Conservation (phyloP, 2,797 vertebrate species). For the Cetoscarus ocellatus region DNA sequence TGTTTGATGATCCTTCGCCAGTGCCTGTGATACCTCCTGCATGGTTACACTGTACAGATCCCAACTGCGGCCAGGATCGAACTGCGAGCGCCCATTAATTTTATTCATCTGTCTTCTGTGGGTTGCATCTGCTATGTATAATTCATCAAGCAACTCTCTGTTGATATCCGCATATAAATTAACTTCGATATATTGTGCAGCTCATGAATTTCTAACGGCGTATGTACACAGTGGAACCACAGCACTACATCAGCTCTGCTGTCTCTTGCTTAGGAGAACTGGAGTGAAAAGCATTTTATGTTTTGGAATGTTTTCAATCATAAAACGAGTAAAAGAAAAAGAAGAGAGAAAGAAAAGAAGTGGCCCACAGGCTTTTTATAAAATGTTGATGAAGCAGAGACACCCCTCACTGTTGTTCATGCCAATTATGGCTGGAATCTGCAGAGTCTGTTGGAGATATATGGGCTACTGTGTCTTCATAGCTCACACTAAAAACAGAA, state of each 20-base stretch:
- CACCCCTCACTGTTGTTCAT: conserved; percentile 31
- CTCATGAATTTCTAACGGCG: conserved; percentile 73
- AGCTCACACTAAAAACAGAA: conserved; percentile 23
- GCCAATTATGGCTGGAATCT: conserved; percentile 54
- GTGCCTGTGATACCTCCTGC: conserved; percentile 47
- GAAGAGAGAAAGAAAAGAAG: neutral
- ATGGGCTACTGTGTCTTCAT: conserved; percentile 14
- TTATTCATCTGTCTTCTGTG: conserved; percentile 74
- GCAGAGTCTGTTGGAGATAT: conserved; percentile 41
- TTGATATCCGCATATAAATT: conserved; percentile 78
- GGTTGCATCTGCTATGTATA: conserved; percentile 77
- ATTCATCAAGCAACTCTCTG: conserved; percentile 77
- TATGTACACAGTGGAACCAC: conserved; percentile 60
- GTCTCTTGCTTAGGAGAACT: conserved; percentile 40
- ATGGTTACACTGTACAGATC: conserved; percentile 35
- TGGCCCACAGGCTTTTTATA: conserved; percentile 32
- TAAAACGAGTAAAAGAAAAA: conserved; percentile 33
- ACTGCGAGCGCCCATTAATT: conserved; percentile 69
- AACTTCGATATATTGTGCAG: conserved; percentile 74
- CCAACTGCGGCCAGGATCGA: conserved; percentile 46
- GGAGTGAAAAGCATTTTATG: conserved; percentile 51
- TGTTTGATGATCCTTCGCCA: conserved; percentile 39
- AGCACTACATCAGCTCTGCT: conserved; percentile 46
- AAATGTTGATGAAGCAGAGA: conserved; percentile 27
- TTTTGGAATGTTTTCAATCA: conserved; percentile 41